Conservation (phyloP, 2,888 invertebrate species). For the Linnaemya tessellans region DNA sequence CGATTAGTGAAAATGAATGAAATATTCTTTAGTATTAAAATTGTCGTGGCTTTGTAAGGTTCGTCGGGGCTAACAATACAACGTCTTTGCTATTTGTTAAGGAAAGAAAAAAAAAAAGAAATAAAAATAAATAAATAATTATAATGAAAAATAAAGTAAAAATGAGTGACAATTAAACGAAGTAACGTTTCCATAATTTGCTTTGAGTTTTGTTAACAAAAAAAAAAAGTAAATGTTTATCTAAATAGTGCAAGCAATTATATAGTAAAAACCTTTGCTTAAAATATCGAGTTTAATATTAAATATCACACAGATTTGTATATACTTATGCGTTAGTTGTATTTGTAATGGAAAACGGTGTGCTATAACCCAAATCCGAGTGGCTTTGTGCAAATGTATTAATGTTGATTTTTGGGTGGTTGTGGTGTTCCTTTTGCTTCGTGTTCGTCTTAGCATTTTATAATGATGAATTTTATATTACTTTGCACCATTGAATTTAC, state of each 20-base stretch:
- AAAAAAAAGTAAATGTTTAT: not conserved
- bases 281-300: not conserved
- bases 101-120: constrained; percentile 31
- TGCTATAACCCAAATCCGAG: constrained; percentile 67
- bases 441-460: constrained; percentile 6
- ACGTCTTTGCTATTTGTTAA: constrained; percentile 40
- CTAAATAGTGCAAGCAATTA: constrained; percentile 22
- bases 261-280: not conserved
- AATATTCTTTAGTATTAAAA: constrained; percentile 82
- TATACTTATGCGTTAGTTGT: not conserved
- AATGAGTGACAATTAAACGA: constrained; percentile 57
- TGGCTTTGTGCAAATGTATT: constrained; percentile 65
- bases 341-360: not conserved
- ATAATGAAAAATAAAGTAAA: not conserved
- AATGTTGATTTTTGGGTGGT: constrained; percentile 55
- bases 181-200: constrained; percentile 36
- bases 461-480: constrained; percentile 58
- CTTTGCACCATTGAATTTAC: constrained; percentile 67
- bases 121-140: too few relatives aligned
- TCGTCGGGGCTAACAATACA: constrained; percentile 76
- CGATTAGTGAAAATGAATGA: constrained; percentile 76
- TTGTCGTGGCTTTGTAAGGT: constrained; percentile 83
- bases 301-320: not conserved
- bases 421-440: constrained; percentile 26
- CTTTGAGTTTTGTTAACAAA: constrained; percentile 5